Percentiles rank a stretch among this genome's conserved stretches.
phyloP scores from a whole-genome alignment of 2,113 vertebrate genomes.

The Shinisaurus crocodilurus region DNA sequence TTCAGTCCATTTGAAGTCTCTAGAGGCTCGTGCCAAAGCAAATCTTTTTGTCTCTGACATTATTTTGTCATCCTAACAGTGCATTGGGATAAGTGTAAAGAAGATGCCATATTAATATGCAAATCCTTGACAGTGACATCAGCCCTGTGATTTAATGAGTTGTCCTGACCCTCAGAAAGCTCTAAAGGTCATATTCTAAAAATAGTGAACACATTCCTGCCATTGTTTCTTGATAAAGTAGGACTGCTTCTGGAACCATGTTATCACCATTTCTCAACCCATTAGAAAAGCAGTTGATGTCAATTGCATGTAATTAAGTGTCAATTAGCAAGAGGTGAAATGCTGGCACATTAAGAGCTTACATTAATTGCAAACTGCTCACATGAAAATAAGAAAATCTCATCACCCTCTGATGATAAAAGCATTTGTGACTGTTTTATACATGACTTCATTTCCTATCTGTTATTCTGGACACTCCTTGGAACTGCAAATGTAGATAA shows the following conservation, averaged over 20 bases:
- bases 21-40: background rate
- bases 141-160: constrained; percentile 31
- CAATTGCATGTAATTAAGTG: constrained; percentile 48
- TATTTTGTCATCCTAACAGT: background rate
- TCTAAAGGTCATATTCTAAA: constrained; percentile 33
- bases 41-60: background rate
- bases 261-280: constrained; percentile 45
- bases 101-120: constrained; percentile 2
- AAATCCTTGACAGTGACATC: background rate
- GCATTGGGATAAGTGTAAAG: constrained; percentile 9
- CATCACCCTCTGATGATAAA: background rate
- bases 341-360: constrained; percentile 16
- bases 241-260: constrained; percentile 25
- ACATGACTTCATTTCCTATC: background rate
- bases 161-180: background rate
- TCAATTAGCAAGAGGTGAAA: constrained; percentile 65
- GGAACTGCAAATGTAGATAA: background rate
- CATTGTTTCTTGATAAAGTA: constrained; percentile 42
- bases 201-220: constrained; percentile 19
- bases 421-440: constrained; percentile 27
- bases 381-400: constrained; percentile 34
- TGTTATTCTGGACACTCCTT: background rate
- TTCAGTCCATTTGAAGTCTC: background rate
- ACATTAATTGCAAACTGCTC: constrained; percentile 52
- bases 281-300: constrained; percentile 46